A percentile compares a stretch with the other conserved stretches of the same genome.
Evolutionary conservation across 2,113 vertebrate species (phyloP).

Genomic region (Ceyx margarethae): DNA sequence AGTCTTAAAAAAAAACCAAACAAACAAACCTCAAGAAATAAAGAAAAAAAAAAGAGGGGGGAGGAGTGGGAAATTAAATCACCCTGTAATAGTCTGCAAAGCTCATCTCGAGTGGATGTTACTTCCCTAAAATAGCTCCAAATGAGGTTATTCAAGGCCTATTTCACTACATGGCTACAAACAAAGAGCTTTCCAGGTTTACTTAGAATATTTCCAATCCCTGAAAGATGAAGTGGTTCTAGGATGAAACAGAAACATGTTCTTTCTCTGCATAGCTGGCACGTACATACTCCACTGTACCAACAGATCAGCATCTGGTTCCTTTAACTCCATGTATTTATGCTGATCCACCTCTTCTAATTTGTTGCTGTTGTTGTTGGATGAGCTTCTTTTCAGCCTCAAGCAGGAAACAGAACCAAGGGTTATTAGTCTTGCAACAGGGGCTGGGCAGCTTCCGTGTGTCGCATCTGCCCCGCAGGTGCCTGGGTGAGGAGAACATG

Average conservation of each 20-base stretch:
- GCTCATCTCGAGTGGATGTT: background rate
- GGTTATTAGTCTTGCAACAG: slow-evolving; percentile 76
- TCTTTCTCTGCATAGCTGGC: background rate
- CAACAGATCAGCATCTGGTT: background rate
- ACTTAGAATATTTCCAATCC: background rate
- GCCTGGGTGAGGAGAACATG: slow-evolving; percentile 80
- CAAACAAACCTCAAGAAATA: background rate
- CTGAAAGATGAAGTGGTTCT: background rate
- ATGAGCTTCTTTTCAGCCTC: background rate
- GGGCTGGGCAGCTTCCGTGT: slow-evolving; percentile 84
- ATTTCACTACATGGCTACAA: background rate
- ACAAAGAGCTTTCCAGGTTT: background rate
- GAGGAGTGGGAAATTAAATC: background rate
- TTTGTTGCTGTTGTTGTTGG: background rate
- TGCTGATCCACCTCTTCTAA: background rate
- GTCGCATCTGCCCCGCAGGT: slow-evolving; percentile 70
- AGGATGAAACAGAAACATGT: background rate
- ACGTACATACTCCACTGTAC: background rate
- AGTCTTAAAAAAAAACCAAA: background rate
- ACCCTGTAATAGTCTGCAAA: background rate
- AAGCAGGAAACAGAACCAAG: background rate
- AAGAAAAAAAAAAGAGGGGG: background rate
- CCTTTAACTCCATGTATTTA: background rate
- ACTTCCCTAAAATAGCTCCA: background rate
- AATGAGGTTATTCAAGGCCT: background rate